Evolutionary conservation across 2,113 vertebrate species (phyloP).

Genomic region (Beaufortia kweichowensis): DNA sequence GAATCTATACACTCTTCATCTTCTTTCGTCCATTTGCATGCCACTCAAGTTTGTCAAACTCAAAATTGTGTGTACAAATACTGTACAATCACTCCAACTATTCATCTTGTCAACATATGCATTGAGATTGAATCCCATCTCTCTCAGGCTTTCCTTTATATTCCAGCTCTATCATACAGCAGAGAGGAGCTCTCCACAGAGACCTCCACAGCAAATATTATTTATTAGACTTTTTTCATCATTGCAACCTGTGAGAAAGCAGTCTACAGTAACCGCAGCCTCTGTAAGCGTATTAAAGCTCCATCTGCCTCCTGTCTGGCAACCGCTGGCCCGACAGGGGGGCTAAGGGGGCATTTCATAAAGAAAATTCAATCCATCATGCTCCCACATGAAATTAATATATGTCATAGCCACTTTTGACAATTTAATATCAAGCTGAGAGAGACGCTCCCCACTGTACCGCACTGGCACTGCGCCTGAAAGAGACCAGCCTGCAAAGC

Average conservation of each 20-base stretch:
- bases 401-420: conserved; percentile 77
- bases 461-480: conserved; percentile 28
- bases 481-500: conserved; percentile 7
- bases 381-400: conserved; percentile 82
- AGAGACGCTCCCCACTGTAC: conserved; percentile 54
- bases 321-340: conserved; percentile 70
- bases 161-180: neutral
- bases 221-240: conserved; percentile 77
- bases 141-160: neutral
- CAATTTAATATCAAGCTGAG: conserved; percentile 76
- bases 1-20: neutral
- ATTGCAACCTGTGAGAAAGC: conserved; percentile 68
- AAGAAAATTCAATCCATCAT: conserved; percentile 82
- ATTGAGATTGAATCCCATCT: conserved; percentile 28
- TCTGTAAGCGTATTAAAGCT: conserved; percentile 80
- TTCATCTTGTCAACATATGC: conserved; percentile 28
- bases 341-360: conserved; percentile 68
- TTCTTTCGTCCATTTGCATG: neutral
- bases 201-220: conserved; percentile 68
- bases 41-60: neutral
- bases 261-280: conserved; percentile 65
- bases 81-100: conserved; percentile 8
- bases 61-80: conserved; percentile 11
- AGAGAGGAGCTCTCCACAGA: conserved; percentile 44
- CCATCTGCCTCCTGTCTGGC: conserved; percentile 66